phyloP scores from a whole-genome alignment of 2,888 invertebrate species.

The Anthophora plumipes region DNA sequence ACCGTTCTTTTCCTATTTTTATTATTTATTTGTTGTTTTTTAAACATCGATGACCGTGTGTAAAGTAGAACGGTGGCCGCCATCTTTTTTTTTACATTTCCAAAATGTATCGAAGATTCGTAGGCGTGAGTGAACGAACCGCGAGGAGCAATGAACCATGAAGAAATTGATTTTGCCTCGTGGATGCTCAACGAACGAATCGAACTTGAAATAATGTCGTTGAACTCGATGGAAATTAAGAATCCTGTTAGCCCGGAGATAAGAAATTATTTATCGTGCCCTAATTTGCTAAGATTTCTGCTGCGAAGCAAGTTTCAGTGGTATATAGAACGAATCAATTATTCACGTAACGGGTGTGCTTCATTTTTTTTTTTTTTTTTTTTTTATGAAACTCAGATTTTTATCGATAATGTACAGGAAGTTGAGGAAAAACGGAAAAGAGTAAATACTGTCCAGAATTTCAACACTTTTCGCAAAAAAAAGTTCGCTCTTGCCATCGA shows the following conservation, averaged over 20 bases:
- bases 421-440: too few species aligned
- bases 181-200: background rate
- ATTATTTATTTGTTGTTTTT: too few species aligned
- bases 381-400: too few species aligned
- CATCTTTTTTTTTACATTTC: constrained; percentile 32
- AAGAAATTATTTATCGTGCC: background rate
- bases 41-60: constrained; percentile 17
- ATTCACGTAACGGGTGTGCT: too few species aligned
- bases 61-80: constrained; percentile 5
- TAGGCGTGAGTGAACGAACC: constrained; percentile 37
- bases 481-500: too few species aligned
- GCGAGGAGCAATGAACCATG: constrained; percentile 51
- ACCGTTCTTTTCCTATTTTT: too few species aligned
- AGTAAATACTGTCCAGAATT: too few species aligned
- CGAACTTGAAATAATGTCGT: constrained; percentile 2
- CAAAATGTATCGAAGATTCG: constrained; percentile 29
- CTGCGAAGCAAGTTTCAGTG: too few species aligned
- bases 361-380: background rate
- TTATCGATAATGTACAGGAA: too few species aligned
- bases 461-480: too few species aligned
- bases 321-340: too few species aligned
- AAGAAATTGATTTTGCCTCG: constrained; percentile 38
- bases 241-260: background rate
- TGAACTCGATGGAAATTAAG: constrained; percentile 6
- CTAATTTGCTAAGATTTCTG: background rate